Evolutionary conservation across 2,797 vertebrate species (phyloP).

Genomic region (Alfaro cultratus): DNA sequence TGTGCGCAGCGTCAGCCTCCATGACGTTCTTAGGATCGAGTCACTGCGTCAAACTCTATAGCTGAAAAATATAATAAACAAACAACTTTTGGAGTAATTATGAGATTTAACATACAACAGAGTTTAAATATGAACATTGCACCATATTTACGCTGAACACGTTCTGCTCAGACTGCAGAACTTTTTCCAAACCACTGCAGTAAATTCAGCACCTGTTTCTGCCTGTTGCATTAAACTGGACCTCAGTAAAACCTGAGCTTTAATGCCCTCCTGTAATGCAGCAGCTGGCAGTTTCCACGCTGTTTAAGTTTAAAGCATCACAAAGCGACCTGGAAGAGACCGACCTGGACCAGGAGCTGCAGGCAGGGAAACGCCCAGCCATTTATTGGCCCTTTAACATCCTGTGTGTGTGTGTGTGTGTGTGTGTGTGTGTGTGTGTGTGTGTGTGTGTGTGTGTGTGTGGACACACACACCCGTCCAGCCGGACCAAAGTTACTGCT

Average conservation of each 20-base stretch:
- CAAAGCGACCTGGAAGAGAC: conserved; percentile 46
- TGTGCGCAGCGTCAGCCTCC: too few relatives aligned
- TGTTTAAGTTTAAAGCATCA: conserved; percentile 45
- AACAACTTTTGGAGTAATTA: neutral
- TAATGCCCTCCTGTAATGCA: conserved; percentile 55
- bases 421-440: too few relatives aligned
- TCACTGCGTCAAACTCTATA: too few relatives aligned
- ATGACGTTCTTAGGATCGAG: too few relatives aligned
- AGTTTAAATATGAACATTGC: too few relatives aligned
- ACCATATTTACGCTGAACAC: too few relatives aligned
- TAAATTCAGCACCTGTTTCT: conserved; percentile 62
- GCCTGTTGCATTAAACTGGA: conserved; percentile 20
- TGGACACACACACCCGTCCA: conserved; percentile 23
- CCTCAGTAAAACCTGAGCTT: conserved; percentile 50
- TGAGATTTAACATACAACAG: too few relatives aligned
- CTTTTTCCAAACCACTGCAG: conserved; percentile 1
- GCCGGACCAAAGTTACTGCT: conserved; percentile 66
- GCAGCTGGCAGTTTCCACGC: conserved; percentile 66
- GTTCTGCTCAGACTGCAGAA: neutral
- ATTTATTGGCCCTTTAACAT: conserved; percentile 69
- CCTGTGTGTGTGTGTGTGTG: conserved; percentile 16
- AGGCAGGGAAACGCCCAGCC: conserved; percentile 51
- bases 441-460: too few relatives aligned
- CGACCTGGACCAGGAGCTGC: conserved; percentile 37
- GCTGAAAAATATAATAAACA: neutral